Conservation (phyloP, 1,140 invertebrate species). For the Apis mellifera region Amel_HAv3.1 CM009934.2:12700001-12700500, state of each 20-base stretch:
- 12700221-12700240: constrained; percentile 1
- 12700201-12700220: constrained; percentile 34
- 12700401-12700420: neutral
- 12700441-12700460: constrained; percentile 8
- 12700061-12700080: constrained; percentile 40
- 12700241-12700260: constrained; percentile 15
- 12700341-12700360: constrained; percentile 13
- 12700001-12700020: neutral
- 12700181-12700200: constrained; percentile 46
- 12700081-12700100: constrained; percentile 12
- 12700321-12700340: constrained; percentile 1
- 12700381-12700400: neutral
- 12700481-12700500: neutral
- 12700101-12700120: constrained; percentile 11
- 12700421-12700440: constrained; percentile 4
- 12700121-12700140: constrained; percentile 27
- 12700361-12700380: neutral
- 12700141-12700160: neutral
- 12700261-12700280: neutral
- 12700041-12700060: constrained; percentile 3
- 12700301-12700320: constrained; percentile 7
- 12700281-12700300: constrained; percentile 14
- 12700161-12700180: neutral
- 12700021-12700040: neutral
- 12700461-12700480: neutral